Evolutionary conservation across 2,888 invertebrate species (phyloP).

Genomic region (Iselma pallidipennis): DNA sequence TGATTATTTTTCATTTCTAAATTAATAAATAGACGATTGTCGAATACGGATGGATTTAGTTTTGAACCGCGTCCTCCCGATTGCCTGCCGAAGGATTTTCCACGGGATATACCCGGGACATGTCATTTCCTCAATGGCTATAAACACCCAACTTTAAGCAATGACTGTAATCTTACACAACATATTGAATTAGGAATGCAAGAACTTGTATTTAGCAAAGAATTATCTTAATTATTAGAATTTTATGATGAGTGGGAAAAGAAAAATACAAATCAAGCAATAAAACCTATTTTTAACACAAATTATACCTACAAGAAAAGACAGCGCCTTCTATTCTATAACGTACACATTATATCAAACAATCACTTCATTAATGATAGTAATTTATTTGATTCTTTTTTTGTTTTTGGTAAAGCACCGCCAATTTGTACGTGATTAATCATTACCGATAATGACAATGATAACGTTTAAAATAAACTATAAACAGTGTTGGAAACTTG

Average conservation of each 20-base stretch:
- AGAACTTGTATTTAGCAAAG: constrained; percentile 62
- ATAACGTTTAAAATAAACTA: neutral
- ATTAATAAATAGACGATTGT: constrained; percentile 66
- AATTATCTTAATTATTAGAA: constrained; percentile 31
- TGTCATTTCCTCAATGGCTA: constrained; percentile 86
- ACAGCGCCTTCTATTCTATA: no score
- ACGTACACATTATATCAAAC: neutral
- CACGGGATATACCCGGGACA: constrained; percentile 75
- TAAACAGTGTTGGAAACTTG: neutral
- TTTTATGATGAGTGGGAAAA: neutral
- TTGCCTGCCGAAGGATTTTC: constrained; percentile 84
- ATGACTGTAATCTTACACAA: constrained; percentile 63
- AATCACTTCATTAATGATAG: neutral
- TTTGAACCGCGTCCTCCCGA: constrained; percentile 76
- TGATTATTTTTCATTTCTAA: no score
- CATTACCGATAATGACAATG: neutral
- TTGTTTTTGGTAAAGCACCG: neutral
- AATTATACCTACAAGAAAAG: neutral
- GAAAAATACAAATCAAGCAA: constrained; percentile 9
- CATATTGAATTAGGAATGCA: constrained; percentile 71
- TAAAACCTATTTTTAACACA: constrained; percentile 15
- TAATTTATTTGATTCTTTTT: neutral
- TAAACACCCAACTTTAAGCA: constrained; percentile 69
- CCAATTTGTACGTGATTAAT: neutral
- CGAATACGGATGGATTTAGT: constrained; percentile 74